Evolutionary conservation across 2,113 vertebrate genomes (phyloP), one percentile per base, ranked within the genome.

Genomic region (Ancistrus triradiatus): DNA sequence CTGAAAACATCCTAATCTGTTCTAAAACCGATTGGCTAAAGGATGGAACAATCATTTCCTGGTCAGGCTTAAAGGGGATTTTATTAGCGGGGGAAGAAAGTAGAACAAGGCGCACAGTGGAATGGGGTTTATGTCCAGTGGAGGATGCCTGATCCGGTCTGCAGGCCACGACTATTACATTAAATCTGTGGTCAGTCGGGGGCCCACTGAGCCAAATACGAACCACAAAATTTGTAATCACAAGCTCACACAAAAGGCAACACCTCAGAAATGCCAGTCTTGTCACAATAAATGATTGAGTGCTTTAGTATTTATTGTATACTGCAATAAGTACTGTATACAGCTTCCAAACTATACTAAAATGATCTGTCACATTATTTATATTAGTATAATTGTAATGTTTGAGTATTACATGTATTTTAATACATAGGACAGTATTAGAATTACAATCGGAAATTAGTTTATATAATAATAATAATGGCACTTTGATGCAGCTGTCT

Each of bases 91-190:
- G 13, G 24, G 13, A 55, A 73, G 42, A 76, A 73, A 67, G 25
- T 67, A 63, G 66, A 69, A 72, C 67, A 74, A 63, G 65, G 65
- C 19, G 19, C 57, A 17, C 58, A 58, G 50, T 57, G 64, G 46
- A 62, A 61, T 71, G 55, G 69, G 75, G 61, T 77, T 77, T 72
- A 63, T 63, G 66, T 72, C 66, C 53, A 42, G 37, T 59, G 63
- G 62, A 74, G 62, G 62, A 59, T 58, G 44, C 52, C 55, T 25
- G 33, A 76, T 61, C 53, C 38, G 4, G 55, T 58, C 53, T 68
- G 59, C 51, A 61, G 42, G 66, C 51, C 43, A 61, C 37, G 47
- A 35, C 49, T 59, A 61, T 69, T 66, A 42, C 44, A 62, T 61
- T 51, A 62, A 66, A 66, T 66, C 67, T 62, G 72, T 58, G 50